phyloP scores from a whole-genome alignment of 2,797 vertebrate species.

The Crax fasciolata region DNA sequence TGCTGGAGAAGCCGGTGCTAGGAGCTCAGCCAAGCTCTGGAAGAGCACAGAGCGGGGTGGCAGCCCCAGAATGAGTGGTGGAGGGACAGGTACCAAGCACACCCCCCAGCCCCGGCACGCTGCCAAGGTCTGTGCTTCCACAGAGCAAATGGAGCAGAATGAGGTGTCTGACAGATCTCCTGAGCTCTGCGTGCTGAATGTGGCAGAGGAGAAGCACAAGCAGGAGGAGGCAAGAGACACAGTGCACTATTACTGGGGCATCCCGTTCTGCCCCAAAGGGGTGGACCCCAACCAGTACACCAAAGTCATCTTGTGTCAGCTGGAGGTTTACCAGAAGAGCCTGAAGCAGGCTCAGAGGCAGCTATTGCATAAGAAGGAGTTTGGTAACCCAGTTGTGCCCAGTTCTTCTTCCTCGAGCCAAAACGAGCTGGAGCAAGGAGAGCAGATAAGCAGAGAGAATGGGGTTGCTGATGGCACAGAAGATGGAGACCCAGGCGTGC shows the following conservation, averaged over 20 bases:
- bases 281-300: conserved; percentile 94
- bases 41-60: not conserved
- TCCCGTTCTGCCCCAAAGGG: conserved; percentile 95
- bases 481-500: conserved; percentile 75
- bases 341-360: conserved; percentile 91
- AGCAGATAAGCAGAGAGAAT: conserved; percentile 70
- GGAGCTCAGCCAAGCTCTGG: conserved; percentile 57
- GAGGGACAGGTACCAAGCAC: conserved; percentile 60
- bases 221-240: conserved; percentile 71
- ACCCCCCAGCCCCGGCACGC: conserved; percentile 30
- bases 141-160: conserved; percentile 42
- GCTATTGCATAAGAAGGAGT: conserved; percentile 90
- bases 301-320: conserved; percentile 92
- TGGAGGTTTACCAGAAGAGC: conserved; percentile 94
- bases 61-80: conserved; percentile 9
- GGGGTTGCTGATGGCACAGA: conserved; percentile 76
- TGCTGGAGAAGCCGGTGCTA: conserved; percentile 51
- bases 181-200: not conserved
- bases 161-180: conserved; percentile 17
- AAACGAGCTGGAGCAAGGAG: conserved; percentile 71
- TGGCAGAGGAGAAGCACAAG: conserved; percentile 50
- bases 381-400: conserved; percentile 89
- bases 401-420: conserved; percentile 71
- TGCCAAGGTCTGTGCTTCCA: conserved; percentile 41
- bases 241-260: conserved; percentile 95